Base-by-base conservation (phyloP, 2,888 invertebrate genomes). In the Lasioglossum morio region DNA sequence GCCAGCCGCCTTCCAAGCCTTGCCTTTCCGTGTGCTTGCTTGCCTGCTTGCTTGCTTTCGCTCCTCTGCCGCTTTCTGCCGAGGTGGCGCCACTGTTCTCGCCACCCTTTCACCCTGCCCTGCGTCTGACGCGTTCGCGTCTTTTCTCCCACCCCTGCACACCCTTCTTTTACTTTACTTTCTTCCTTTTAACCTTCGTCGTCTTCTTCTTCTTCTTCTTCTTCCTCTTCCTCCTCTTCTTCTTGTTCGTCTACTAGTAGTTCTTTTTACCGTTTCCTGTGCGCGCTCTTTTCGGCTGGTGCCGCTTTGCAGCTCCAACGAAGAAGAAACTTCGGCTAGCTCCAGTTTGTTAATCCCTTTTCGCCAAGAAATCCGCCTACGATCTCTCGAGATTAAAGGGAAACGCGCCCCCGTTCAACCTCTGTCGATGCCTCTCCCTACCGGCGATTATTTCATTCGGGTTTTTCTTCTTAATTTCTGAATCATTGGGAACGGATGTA, bases 81-180 rank as follows among this genome's bases (percentile, higher is more conserved):
- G 87, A 90, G 92, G 92, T 93, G 94, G 94, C 94, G 94, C 94
- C 94, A 94, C 93, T 82, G 90, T 78, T 87, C 91, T 87, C 92
- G 81, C 91, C 88, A 90, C 89, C 89, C 91, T 89, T 85, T 89
- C 85, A 76, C 77, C 78, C 86, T 77, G 63, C 72, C 89, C 76
- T 84, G 48, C 70, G 85, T 76, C 86, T 78, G 72, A 84, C 84
- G 77, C 81, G 79, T 77, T 70, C 81, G 70, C 82, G 84, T 84
- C 82, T 83, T 37, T 74, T 43, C 72, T 46, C 78, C 69, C 72
- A 37, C 86, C 85, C 86, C 85, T 89, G 83, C 82, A 46, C 66
- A 46, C 23, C 79, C 80, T 77, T 69, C 66, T 19, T 66, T 72
- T 57, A 66, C 70, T 19, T 77, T 72, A 2, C 37, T 74, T 48